Conservation (phyloP, 2,797 vertebrate genomes). For the Astyanax mexicanus region DNA sequence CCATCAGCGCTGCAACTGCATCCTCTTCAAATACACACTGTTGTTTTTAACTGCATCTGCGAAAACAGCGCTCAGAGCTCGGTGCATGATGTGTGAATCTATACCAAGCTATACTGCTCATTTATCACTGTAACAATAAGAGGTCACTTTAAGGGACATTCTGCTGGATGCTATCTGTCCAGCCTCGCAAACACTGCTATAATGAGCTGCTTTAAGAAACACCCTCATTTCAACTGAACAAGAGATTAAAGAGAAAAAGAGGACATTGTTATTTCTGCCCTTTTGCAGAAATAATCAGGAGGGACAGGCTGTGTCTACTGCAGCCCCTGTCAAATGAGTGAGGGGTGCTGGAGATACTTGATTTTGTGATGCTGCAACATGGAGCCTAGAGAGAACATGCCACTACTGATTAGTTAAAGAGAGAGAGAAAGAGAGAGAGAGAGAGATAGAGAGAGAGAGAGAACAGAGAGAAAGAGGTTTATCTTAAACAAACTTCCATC, state of each 20-base stretch:
- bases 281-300: not conserved
- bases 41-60: conserved; percentile 24
- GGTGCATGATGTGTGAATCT: not conserved
- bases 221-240: not conserved
- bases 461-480: not conserved
- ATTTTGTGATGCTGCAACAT: conserved; percentile 15
- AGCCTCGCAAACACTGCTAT: not conserved
- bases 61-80: not conserved
- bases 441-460: conserved; percentile 4
- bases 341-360: conserved; percentile 19
- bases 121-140: not conserved
- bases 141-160: not conserved
- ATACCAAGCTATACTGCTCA: not conserved
- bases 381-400: conserved; percentile 2
- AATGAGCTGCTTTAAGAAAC: not conserved
- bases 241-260: not conserved
- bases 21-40: not conserved
- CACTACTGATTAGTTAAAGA: conserved; percentile 42
- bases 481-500: not conserved
- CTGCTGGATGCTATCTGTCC: not conserved
- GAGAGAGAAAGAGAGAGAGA: not conserved
- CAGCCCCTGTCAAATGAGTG: not conserved
- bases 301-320: not conserved
- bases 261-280: conserved; percentile 5
- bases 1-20: conserved; percentile 29